phyloP scores from a whole-genome alignment of 2,888 invertebrate species.

The Sinodicranocentrus sp. region DNA sequence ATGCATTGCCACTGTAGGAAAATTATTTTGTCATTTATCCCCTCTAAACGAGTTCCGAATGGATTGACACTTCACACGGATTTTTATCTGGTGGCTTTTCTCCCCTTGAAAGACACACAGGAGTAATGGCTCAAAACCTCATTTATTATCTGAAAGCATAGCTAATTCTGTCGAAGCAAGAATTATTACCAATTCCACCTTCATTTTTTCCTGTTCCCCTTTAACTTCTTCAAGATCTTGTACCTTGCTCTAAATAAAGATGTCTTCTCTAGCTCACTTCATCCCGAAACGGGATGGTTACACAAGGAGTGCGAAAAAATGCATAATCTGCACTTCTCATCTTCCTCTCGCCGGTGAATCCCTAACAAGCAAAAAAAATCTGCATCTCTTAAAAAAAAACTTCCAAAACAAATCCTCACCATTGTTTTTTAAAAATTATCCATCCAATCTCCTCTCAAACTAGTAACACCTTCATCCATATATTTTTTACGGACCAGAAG shows the following conservation, averaged over 20 bases:
- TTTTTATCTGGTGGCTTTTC: neutral
- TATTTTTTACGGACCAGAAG: neutral
- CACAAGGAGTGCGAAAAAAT: too few species aligned
- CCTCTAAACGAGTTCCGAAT: too few species aligned
- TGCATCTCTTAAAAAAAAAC: neutral
- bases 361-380: constrained; percentile 48
- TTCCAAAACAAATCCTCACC: neutral
- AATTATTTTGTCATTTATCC: too few species aligned
- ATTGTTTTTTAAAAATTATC: constrained; percentile 32
- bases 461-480: neutral
- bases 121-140: too few species aligned
- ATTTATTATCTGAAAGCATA: constrained; percentile 24
- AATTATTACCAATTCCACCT: constrained; percentile 33
- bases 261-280: too few species aligned
- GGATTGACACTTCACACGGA: neutral
- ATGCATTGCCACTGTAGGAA: too few species aligned
- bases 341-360: constrained; percentile 20
- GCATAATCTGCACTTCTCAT: too few species aligned
- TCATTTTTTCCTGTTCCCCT: neutral
- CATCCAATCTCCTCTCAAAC: constrained; percentile 13
- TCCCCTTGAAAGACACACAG: too few species aligned
- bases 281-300: too few species aligned
- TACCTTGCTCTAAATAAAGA: too few species aligned
- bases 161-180: constrained; percentile 46
- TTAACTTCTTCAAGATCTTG: constrained; percentile 6